Base-by-base conservation (phyloP, 2,888 invertebrate species). In the Dione vanillae region DNA sequence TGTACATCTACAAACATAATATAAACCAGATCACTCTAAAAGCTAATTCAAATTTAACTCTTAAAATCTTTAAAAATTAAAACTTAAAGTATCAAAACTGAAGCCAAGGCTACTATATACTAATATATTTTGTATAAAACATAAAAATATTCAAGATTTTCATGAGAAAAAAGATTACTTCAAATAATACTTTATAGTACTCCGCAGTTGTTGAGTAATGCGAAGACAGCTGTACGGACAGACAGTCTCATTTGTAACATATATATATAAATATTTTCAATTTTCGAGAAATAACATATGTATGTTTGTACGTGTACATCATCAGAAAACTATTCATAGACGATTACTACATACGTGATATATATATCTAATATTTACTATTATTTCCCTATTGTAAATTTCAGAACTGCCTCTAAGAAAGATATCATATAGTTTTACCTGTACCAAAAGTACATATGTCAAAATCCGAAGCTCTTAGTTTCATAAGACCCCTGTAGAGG, bases 151-250 rank as follows among this genome's bases (percentile, higher is more conserved):
- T 2, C 2, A 27, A 27, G n/a, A 59, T n/a, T 43, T 43, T 41
- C 43, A 0, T 0, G 3, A 43, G 9, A 35, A 27, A 27, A 61
- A 1, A 27, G 10, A 0, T 1, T 27, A 61, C 10, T 27, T 61
- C 61, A 61, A 61, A 45, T 43, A 43, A n/a, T 27, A 27, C 0
- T 54, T 54, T 35, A n/a, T 35, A 35, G n/a, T 54, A 54, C 47
- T 9, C 54, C 16, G 16, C 11, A 43, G 11, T 59, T 40, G 20
- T 20, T 43, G 59, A 19, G 14, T 27, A 27, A 43, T 61, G 10
- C n/a, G 27, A 45, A n/a, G 27, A 35, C 59, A 43, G 61, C 61
- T 43, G 61, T 61, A 61, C 61, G 11, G 61, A 61, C 27, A 61
- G 61, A 61, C 35, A 56, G 37, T 10, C 37, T 45, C 43, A 61